A percentile compares a stretch with the other conserved stretches of the same genome.
Evolutionary conservation across 2,888 invertebrate genomes (phyloP).

Genomic region (Alviniconcha strummeri): DNA sequence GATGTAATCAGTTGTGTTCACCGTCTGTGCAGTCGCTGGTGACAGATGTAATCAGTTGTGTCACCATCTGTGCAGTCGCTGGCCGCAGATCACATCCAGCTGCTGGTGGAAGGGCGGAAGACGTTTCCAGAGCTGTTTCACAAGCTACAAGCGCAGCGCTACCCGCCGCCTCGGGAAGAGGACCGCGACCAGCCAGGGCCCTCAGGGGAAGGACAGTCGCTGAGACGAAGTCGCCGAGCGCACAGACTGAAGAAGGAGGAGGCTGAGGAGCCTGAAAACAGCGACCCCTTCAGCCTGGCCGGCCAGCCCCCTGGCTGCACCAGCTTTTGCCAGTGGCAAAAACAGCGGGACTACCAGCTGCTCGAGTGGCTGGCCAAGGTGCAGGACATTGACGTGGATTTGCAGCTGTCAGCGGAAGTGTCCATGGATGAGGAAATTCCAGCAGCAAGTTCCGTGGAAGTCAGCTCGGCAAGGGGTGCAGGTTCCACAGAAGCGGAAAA

Average conservation of each 20-base stretch:
- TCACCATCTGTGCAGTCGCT: slow-evolving; percentile 21
- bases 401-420: not conserved
- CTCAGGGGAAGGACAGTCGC: not conserved
- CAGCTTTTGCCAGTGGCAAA: not conserved
- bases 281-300: not conserved
- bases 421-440: not conserved
- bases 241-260: not conserved
- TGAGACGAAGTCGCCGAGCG: slow-evolving; percentile 16
- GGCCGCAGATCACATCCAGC: not conserved
- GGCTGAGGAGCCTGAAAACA: not conserved
- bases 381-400: not conserved
- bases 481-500: not conserved
- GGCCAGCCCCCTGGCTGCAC: not conserved
- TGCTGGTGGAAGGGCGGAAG: not conserved
- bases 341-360: slow-evolving; percentile 4
- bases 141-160: slow-evolving; percentile 11
- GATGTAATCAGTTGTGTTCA: too few relatives aligned
- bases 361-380: slow-evolving; percentile 22
- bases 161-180: not conserved
- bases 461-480: not conserved
- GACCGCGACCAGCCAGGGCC: not conserved
- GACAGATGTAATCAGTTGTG: too few relatives aligned
- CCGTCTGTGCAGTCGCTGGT: too few relatives aligned
- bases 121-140: slow-evolving; percentile 21
- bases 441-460: not conserved